Percentiles rank a stretch among this genome's conserved stretches.
These are phyloP conservation scores for Cantharis rufa DNA, from an alignment of 2,888 invertebrate genomes.

Conservation along the genomic window DNA sequence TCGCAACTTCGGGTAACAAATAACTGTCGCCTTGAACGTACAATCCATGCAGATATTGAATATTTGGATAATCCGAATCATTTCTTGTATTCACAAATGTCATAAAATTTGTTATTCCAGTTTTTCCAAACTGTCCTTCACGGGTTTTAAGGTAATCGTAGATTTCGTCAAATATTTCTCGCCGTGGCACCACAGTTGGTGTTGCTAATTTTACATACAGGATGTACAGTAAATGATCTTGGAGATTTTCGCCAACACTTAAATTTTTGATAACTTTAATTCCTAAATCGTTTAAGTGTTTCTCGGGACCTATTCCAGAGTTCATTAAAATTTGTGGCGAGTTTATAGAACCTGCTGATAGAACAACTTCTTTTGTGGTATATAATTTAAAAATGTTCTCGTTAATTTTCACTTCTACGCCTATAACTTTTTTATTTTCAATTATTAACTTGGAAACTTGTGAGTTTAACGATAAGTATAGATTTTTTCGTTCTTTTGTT, in stretches of 20 bases:
- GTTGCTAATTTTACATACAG: neutral
- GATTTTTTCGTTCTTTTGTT: conserved; percentile 58
- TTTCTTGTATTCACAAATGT: conserved; percentile 56
- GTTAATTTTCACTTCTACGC: conserved; percentile 52
- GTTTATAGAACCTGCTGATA: conserved; percentile 88
- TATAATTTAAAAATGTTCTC: conserved; percentile 40
- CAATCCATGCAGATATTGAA: conserved; percentile 59
- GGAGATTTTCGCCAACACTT: conserved; percentile 56
- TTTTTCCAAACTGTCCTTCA: conserved; percentile 57
- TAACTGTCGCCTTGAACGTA: conserved; percentile 49
- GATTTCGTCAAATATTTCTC: conserved; percentile 57
- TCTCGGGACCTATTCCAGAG: conserved; percentile 59
- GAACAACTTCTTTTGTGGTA: conserved; percentile 81
- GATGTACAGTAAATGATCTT: conserved; percentile 45
- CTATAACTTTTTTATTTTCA: conserved; percentile 44
- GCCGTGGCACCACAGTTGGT: conserved; percentile 59
- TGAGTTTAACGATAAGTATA: conserved; percentile 63
- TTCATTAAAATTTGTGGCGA: conserved; percentile 84
- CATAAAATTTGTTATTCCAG: conserved; percentile 55
- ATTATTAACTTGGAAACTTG: conserved; percentile 59
- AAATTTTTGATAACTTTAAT: conserved; percentile 53
- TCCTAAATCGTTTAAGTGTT: conserved; percentile 48
- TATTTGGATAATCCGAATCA: conserved; percentile 61
- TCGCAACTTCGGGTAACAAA: conserved; percentile 6
- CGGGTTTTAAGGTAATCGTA: conserved; percentile 57